Conservation (phyloP, 2,113 vertebrate genomes). For the Dolichotis patagonum region DNA sequence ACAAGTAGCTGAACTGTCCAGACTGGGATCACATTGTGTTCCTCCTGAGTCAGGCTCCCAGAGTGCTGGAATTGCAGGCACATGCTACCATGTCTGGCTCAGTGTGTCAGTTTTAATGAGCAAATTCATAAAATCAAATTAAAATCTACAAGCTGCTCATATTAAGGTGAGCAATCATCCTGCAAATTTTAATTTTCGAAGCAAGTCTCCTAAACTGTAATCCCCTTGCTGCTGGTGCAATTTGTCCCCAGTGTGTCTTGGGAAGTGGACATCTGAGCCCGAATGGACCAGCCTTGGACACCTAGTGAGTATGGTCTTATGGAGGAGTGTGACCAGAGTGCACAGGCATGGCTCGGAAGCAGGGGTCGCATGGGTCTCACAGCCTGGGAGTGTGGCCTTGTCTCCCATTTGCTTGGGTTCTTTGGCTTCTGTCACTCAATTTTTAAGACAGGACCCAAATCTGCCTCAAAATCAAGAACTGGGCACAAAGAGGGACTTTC, state of each 20-base stretch:
- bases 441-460: background rate
- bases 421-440: background rate
- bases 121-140: background rate
- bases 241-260: background rate
- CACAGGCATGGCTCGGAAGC: background rate
- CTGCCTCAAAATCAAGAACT: background rate
- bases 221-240: no score
- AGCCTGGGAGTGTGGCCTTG: background rate
- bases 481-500: background rate
- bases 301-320: background rate
- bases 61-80: background rate
- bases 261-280: background rate
- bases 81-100: background rate
- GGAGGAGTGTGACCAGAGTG: background rate
- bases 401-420: background rate
- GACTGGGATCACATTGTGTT: background rate
- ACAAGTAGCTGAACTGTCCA: background rate
- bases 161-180: background rate
- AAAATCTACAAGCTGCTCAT: background rate
- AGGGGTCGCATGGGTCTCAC: background rate
- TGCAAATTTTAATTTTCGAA: background rate
- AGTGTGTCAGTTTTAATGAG: background rate
- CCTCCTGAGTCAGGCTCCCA: background rate
- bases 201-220: background rate
- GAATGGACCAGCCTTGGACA: background rate